A percentile compares a stretch with the other conserved stretches of the same genome.
Conservation (phyloP, 2,888 invertebrate species). For the Hemaris fuciformis region DNA sequence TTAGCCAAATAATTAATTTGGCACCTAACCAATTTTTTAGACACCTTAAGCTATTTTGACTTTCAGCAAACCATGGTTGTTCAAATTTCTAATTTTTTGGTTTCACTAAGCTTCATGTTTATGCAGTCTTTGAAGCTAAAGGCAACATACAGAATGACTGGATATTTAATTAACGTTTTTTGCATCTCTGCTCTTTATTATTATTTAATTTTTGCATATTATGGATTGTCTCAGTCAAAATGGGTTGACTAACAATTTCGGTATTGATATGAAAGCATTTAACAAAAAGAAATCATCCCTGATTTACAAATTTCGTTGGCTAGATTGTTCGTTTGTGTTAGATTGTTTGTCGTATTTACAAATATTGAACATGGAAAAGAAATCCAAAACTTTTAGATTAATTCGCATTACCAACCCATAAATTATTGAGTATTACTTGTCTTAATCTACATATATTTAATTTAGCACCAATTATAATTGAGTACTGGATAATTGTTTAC, state of each 20-base stretch:
- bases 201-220: background rate
- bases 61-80: background rate
- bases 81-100: background rate
- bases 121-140: constrained; percentile 13
- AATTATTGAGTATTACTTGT: background rate
- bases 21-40: background rate
- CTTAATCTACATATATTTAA: background rate
- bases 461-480: background rate
- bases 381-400: background rate
- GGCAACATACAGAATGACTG: constrained; percentile 4
- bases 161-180: background rate
- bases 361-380: too few species aligned
- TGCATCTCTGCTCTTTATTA: background rate
- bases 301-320: too few species aligned
- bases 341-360: too few species aligned
- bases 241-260: too few species aligned
- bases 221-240: background rate
- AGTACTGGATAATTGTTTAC: background rate
- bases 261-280: too few species aligned
- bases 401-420: background rate
- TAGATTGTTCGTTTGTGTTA: too few species aligned
- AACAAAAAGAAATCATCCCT: too few species aligned
- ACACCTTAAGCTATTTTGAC: background rate
- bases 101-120: constrained; percentile 7
- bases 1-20: background rate